Conservation (phyloP, 2,888 invertebrate species). For the Eupithecia inturbata region DNA sequence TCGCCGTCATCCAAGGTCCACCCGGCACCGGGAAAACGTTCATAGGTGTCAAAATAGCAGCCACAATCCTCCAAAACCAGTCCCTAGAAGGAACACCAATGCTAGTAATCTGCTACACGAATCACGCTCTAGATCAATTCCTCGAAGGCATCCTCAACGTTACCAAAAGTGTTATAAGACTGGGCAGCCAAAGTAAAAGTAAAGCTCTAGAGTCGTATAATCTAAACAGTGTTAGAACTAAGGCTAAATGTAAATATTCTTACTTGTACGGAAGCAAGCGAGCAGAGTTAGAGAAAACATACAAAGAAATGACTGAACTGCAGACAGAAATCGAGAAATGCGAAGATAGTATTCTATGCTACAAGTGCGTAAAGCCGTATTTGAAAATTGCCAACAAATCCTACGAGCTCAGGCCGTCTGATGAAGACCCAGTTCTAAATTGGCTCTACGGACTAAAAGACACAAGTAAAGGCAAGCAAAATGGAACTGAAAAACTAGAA, state of each 20-base stretch:
- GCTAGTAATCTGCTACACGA: conserved; percentile 92
- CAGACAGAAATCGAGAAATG: conserved; percentile 74
- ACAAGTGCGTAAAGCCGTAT: conserved; percentile 60
- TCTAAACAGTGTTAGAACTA: conserved; percentile 67
- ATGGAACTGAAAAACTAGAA: conserved; percentile 56
- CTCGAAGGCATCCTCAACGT: conserved; percentile 86
- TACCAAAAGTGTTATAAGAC: conserved; percentile 85
- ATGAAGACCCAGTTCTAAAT: conserved; percentile 65
- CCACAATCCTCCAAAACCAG: conserved; percentile 86
- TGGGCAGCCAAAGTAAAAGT: conserved; percentile 88
- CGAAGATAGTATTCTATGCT: conserved; percentile 67
- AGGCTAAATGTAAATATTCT: conserved; percentile 69
- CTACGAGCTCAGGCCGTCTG: conserved; percentile 56
- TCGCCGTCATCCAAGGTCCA: conserved; percentile 93
- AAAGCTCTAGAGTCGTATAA: conserved; percentile 81
- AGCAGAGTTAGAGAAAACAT: conserved; percentile 64
- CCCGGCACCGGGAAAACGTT: conserved; percentile 95
- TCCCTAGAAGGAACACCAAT: conserved; percentile 86
- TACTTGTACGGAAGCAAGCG: conserved; percentile 66
- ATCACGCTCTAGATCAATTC: conserved; percentile 95
- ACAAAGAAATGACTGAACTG: conserved; percentile 66
- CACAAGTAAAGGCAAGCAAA: conserved; percentile 43
- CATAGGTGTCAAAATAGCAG: conserved; percentile 89
- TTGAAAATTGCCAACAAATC: conserved; percentile 56
- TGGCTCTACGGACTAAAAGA: conserved; percentile 65